phyloP scores from a whole-genome alignment of 1,140 invertebrate species.

The Berghia stephanieae region DNA sequence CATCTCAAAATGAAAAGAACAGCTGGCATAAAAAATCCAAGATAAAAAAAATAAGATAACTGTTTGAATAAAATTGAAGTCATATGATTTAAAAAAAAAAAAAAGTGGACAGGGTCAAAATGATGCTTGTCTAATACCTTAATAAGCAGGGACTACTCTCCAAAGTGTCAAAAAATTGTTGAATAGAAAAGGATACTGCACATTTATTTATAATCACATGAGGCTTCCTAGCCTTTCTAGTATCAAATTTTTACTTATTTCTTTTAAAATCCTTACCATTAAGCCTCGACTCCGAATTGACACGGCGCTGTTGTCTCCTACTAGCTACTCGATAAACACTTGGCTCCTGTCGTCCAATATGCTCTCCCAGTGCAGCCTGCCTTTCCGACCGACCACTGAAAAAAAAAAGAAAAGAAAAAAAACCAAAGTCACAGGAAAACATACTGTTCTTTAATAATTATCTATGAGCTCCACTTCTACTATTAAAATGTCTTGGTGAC shows the following conservation, averaged over 20 bases:
- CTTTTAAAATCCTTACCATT: slow-evolving; percentile 55
- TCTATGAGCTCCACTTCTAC: no score
- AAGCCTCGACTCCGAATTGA: slow-evolving; percentile 67
- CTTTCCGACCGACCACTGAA: slow-evolving; percentile 76
- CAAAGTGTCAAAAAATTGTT: no score
- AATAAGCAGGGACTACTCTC: no score
- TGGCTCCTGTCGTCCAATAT: slow-evolving; percentile 77
- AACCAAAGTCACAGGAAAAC: neutral
- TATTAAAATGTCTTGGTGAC: no score
- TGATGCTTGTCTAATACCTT: no score
- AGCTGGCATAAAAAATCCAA: neutral
- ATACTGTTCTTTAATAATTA: no score
- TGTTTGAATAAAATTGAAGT: neutral
- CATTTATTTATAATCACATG: no score
- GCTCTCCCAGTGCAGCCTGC: slow-evolving; percentile 71
- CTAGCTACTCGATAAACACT: slow-evolving; percentile 89
- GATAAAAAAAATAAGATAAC: neutral
- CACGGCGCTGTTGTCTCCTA: slow-evolving; percentile 81
- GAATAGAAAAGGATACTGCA: no score
- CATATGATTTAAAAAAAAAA: neutral
- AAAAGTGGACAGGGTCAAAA: no score
- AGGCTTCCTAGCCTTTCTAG: no score
- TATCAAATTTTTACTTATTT: no score
- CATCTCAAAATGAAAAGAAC: no score
- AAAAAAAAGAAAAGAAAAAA: neutral